A percentile compares a stretch with the other conserved stretches of the same genome.
Evolutionary conservation across 2,797 vertebrate species (phyloP).

Genomic region (Chloroceryle inda): DNA sequence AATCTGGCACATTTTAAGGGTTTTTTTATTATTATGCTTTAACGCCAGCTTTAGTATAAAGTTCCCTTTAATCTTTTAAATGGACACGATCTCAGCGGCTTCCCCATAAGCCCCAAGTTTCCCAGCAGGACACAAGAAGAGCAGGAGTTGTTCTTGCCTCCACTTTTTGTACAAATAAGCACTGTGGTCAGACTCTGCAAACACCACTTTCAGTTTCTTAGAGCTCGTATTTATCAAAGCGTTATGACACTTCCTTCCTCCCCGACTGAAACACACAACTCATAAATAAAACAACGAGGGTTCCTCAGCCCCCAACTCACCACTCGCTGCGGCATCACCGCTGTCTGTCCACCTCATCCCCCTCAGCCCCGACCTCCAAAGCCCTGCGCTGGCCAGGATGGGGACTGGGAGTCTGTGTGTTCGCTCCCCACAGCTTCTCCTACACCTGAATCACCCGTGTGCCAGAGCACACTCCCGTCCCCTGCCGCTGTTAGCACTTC

Average conservation of each 20-base stretch:
- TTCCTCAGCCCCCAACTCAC: neutral
- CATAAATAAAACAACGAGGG: neutral
- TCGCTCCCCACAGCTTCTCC: neutral
- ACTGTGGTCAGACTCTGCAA: neutral
- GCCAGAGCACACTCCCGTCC: neutral
- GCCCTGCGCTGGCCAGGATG: accelerated
- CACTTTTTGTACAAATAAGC: neutral
- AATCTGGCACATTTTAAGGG: neutral
- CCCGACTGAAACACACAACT: accelerated
- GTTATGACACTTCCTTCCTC: neutral
- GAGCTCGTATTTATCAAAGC: neutral
- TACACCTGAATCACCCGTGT: no score
- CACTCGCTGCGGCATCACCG: accelerated
- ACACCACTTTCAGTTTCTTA: neutral
- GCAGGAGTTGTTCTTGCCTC: neutral
- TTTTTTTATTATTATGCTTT: neutral
- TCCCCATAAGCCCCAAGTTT: neutral
- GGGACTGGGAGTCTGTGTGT: neutral
- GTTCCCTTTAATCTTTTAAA: neutral
- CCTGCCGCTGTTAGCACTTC: neutral
- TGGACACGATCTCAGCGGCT: neutral
- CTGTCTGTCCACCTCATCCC: accelerated
- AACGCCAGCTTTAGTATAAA: neutral
- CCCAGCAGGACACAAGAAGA: neutral
- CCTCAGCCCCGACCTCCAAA: neutral